A percentile compares a stretch with the other conserved stretches of the same genome.
phyloP scores from a whole-genome alignment of 2,797 vertebrate genomes.

The Tragelaphus eurycerus region DNA sequence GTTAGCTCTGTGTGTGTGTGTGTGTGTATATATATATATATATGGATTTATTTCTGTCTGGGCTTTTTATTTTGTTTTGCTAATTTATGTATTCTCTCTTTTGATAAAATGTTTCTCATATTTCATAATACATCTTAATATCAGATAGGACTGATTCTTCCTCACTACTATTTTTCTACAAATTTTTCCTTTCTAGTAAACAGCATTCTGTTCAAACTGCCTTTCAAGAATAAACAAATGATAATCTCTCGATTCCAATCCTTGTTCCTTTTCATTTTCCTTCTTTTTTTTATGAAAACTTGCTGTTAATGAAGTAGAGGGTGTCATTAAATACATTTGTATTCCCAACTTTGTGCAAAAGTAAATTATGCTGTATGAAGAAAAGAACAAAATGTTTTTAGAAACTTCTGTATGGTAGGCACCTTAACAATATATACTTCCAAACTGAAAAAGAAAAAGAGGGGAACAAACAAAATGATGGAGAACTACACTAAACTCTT shows the following conservation, averaged over 20 bases:
- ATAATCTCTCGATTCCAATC: background rate
- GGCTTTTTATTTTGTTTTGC: background rate
- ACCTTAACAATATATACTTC: background rate
- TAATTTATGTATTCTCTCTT: background rate
- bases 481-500: background rate
- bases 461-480: background rate
- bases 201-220: background rate
- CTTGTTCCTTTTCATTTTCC: background rate
- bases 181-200: background rate
- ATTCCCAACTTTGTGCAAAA: background rate
- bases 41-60: background rate
- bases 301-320: background rate
- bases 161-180: background rate
- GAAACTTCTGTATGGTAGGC: background rate
- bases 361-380: background rate
- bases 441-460: background rate
- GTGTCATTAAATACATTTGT: background rate
- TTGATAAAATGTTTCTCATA: background rate
- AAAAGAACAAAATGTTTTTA: background rate
- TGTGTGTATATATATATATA: rapidly evolving
- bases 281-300: background rate
- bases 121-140: background rate
- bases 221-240: background rate
- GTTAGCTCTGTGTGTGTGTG: background rate
- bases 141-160: background rate